Evolutionary conservation across 1,140 invertebrate species (phyloP), one percentile per base, ranked within the genome.

Genomic region (Nylanderia fulva): DNA sequence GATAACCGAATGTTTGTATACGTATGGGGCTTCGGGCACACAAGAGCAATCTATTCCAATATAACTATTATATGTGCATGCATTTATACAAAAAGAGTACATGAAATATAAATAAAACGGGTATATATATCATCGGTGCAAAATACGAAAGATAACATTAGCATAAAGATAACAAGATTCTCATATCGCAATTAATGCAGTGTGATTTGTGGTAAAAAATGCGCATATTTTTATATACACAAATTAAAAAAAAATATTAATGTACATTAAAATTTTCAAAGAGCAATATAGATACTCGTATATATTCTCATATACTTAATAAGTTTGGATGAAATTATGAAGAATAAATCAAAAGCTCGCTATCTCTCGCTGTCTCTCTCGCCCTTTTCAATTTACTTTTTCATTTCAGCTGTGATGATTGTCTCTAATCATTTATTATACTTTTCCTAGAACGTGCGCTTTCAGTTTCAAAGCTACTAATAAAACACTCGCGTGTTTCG

Each of bases 321-420:
- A 36, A 15, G 7, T 7, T 27, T 13, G 29, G 27, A 54, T 63
- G 4, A 45, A 29, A 76, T 0, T 18, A 5, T n/a, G 18, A 45
- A 21, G 56, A 36, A 21, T 64, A 77, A 64, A 64, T n/a, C n/a
- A 68, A 68, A 79, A 68, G 68, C 15, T 79, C 63, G n/a, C n/a
- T n/a, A n/a, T n/a, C n/a, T 24, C 39, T 79, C 42, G 9, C 76
- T 42, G 21, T 24, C 29, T 36, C 45, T 79, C 68, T 79, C 61
- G 27, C 76, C 66, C 61, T 15, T 21, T 79, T 56, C 33, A 79
- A 56, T 48, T 79, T 56, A 69, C 33, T 69, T 68, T 36, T 69
- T 21, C 7, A 42, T 54, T 21, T 69, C 48, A n/a, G 29, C 61
- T 13, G 21, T n/a, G n/a, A 15, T 7, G 27, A 64, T 66, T 52